Evolutionary conservation across 2,113 vertebrate genomes (phyloP).

Genomic region (Petaurus breviceps): DNA sequence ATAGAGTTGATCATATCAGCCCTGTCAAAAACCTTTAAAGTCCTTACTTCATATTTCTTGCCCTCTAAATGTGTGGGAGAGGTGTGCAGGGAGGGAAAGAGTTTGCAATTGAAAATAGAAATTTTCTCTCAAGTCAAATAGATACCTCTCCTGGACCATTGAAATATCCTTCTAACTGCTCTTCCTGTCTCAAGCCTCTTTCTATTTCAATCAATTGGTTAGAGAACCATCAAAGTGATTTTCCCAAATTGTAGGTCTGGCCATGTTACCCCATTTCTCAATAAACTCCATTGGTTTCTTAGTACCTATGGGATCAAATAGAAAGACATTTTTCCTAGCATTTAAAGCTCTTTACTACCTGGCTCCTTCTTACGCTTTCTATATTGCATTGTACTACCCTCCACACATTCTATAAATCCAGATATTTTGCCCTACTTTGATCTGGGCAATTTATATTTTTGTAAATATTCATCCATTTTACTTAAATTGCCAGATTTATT

Average conservation of each 20-base stretch:
- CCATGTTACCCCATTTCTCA: constrained; percentile 48
- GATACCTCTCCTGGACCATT: not conserved
- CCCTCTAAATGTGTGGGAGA: not conserved
- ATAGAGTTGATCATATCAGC: constrained; percentile 59
- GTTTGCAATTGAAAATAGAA: not conserved
- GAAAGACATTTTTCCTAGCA: constrained; percentile 25
- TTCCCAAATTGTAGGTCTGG: constrained; percentile 61
- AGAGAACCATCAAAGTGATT: constrained; percentile 61
- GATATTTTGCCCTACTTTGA: not conserved
- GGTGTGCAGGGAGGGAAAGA: not conserved
- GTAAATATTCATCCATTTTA: too few relatives aligned
- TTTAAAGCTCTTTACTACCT: constrained; percentile 5
- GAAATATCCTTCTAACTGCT: not conserved
- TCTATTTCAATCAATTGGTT: constrained; percentile 36
- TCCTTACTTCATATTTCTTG: not conserved
- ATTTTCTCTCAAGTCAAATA: not conserved
- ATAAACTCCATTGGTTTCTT: constrained; percentile 42
- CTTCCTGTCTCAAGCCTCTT: not conserved
- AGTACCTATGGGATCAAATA: not conserved
- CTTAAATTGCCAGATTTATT: too few relatives aligned
- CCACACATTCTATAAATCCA: not conserved
- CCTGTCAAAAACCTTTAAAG: not conserved
- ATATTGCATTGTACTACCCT: not conserved
- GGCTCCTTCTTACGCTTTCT: constrained; percentile 43
- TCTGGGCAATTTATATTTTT: too few relatives aligned